Conservation (phyloP, 1,140 invertebrate species). For the Procambarus virginalis region DNA sequence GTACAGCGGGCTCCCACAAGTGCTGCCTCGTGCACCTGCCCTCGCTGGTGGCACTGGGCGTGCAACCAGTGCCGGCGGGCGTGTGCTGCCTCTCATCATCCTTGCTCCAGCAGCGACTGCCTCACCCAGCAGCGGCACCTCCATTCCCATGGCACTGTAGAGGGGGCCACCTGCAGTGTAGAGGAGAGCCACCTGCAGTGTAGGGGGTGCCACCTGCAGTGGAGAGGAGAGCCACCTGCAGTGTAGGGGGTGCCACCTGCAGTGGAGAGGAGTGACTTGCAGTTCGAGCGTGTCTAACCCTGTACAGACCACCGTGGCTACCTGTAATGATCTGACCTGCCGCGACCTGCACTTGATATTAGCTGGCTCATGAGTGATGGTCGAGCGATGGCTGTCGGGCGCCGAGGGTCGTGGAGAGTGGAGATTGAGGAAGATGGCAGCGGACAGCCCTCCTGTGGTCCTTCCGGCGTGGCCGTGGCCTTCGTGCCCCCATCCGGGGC, state of each 20-base stretch:
- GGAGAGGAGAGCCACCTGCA: too few species aligned
- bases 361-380: conserved; percentile 63
- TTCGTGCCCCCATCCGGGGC: conserved; percentile 50
- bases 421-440: conserved; percentile 57
- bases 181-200: not conserved
- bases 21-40: not conserved
- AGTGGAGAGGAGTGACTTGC: not conserved
- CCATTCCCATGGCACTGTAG: not conserved
- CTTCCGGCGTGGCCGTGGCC: conserved; percentile 50
- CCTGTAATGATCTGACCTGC: conserved; percentile 44
- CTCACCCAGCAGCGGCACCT: not conserved
- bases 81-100: not conserved
- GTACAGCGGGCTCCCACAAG: not conserved
- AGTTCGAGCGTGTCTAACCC: not conserved
- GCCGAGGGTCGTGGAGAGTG: conserved; percentile 62
- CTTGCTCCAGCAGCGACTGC: too few species aligned
- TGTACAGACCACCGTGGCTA: not conserved
- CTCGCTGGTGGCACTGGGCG: not conserved
- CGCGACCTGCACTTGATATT: conserved; percentile 30
- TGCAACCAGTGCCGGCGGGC: not conserved
- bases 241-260: too few species aligned
- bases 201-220: too few species aligned
- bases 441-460: conserved; percentile 19
- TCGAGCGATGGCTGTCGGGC: conserved; percentile 61
- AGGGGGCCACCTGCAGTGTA: not conserved